A percentile compares a stretch with the other conserved stretches of the same genome.
Conservation (phyloP, 2,113 vertebrate genomes). For the Pungitius pungitius region DNA sequence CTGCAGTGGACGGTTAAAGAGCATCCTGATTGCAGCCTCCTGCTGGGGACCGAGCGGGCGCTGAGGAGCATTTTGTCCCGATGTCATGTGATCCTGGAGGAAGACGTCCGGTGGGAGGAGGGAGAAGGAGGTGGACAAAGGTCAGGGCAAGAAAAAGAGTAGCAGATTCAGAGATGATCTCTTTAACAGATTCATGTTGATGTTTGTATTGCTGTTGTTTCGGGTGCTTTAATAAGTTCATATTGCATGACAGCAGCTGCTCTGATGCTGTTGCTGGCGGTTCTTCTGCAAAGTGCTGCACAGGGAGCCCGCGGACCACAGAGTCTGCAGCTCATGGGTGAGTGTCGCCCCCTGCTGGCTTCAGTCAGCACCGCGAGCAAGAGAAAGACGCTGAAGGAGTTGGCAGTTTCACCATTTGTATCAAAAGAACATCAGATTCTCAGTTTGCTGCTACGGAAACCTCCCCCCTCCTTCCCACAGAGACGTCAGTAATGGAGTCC, state of each 20-base stretch:
- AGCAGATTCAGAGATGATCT: background rate
- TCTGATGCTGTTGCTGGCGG: constrained; percentile 20
- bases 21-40: constrained; percentile 77
- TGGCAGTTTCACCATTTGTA: background rate
- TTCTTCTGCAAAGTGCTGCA: constrained; percentile 39
- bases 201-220: background rate
- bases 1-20: constrained; percentile 76
- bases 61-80: constrained; percentile 70
- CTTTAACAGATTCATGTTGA: background rate
- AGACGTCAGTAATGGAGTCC: constrained; percentile 32
- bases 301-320: constrained; percentile 23
- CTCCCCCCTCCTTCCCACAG: constrained; percentile 30
- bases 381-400: background rate
- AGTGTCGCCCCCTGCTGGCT: constrained; percentile 50
- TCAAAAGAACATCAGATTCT: too few species aligned
- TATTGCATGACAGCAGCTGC: constrained; percentile 18
- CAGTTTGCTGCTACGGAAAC: background rate
- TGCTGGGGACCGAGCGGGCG: constrained; percentile 73
- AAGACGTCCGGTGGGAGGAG: constrained; percentile 69
- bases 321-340: constrained; percentile 58
- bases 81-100: constrained; percentile 77
- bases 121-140: constrained; percentile 42
- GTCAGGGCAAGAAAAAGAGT: constrained; percentile 31
- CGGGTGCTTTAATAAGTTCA: background rate
- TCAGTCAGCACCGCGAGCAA: background rate